These are phyloP conservation scores for Plutomurus gul DNA, from an alignment of 1,140 invertebrate genomes.

Conservation along the genomic window DNA sequence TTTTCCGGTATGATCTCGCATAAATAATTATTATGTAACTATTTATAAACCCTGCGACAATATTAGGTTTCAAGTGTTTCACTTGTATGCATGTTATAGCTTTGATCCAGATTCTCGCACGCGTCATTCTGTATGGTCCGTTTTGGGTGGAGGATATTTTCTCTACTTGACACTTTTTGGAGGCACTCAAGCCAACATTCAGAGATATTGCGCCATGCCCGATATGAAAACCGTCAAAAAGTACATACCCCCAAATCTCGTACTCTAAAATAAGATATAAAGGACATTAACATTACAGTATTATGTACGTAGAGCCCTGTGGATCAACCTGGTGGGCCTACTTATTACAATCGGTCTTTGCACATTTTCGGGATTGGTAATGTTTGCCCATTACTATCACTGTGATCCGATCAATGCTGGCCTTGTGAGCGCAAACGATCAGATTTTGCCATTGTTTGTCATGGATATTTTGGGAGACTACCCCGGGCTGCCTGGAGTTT, in stretches of 20 bases:
- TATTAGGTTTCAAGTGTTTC: neutral
- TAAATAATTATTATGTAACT: neutral
- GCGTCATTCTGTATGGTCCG: slow-evolving; percentile 30
- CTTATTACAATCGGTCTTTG: neutral
- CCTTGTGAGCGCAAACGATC: slow-evolving; percentile 55
- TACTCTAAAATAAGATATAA: neutral
- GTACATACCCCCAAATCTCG: neutral
- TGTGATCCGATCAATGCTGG: slow-evolving; percentile 37
- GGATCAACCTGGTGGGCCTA: slow-evolving; percentile 23
- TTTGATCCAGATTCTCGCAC: slow-evolving; percentile 28
- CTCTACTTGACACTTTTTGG: slow-evolving; percentile 10
- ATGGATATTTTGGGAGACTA: slow-evolving; percentile 61
- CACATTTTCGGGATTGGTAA: slow-evolving; percentile 21
- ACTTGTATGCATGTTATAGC: neutral
- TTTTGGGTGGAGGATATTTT: slow-evolving; percentile 26
- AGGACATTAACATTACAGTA: neutral
- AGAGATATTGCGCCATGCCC: slow-evolving; percentile 30
- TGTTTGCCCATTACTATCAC: slow-evolving; percentile 32
- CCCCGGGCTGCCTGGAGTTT: slow-evolving; percentile 62
- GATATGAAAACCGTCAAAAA: slow-evolving; percentile 4
- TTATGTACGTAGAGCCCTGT: slow-evolving; percentile 56
- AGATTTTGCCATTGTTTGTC: slow-evolving; percentile 62
- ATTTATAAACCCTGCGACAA: neutral
- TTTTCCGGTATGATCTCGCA: slow-evolving; percentile 58
- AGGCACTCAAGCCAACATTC: slow-evolving; percentile 35